Evolutionary conservation across 2,113 vertebrate species (phyloP).

Genomic region (Saiga tatarica): DNA sequence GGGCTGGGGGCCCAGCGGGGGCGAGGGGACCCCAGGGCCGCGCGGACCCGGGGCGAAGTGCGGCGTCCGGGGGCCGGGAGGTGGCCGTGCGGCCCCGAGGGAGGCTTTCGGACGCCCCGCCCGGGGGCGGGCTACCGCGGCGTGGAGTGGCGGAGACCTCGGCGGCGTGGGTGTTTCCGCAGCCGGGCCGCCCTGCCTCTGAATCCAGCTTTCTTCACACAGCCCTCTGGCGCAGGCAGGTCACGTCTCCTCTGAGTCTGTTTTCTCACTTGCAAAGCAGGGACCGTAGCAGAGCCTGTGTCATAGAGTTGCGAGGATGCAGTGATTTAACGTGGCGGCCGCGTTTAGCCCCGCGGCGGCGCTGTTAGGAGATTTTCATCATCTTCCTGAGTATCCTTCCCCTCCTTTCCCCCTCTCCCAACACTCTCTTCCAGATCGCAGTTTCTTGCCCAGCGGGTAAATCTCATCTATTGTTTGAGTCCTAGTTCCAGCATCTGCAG

Average conservation of each 20-base stretch:
- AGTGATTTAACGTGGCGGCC: not conserved
- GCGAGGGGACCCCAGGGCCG: not conserved
- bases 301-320: not conserved
- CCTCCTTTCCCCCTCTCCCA: not conserved
- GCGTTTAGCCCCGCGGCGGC: not conserved
- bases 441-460: not conserved
- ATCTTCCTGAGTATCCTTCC: not conserved
- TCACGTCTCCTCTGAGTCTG: not conserved
- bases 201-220: not conserved
- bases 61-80: not conserved
- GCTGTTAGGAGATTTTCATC: not conserved
- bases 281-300: not conserved
- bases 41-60: fast-evolving
- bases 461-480: not conserved
- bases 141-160: conserved; percentile 44
- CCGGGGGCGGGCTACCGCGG: not conserved
- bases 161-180: not conserved
- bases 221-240: not conserved
- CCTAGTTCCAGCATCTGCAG: not conserved
- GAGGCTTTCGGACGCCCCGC: not conserved
- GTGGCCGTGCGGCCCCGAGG: not conserved
- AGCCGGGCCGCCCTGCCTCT: not conserved
- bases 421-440: not conserved
- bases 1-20: not conserved
- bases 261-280: not conserved